A percentile compares a stretch with the other conserved stretches of the same genome.
These are phyloP conservation scores for Peromyscus californicus DNA, from an alignment of 2,113 vertebrate genomes.

Conservation along the genomic window DNA sequence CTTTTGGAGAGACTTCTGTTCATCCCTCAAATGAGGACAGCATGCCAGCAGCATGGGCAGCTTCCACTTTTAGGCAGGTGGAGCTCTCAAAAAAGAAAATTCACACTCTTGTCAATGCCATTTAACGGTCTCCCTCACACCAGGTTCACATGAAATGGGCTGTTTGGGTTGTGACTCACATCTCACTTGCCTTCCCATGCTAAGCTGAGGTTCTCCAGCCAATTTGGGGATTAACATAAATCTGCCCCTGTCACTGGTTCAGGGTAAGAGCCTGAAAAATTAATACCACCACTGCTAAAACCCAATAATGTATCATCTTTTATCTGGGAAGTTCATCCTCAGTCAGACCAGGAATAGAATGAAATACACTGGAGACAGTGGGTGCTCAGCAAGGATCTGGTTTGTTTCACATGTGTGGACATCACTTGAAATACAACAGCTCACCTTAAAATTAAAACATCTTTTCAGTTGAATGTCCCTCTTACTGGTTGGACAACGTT, in stretches of 20 bases:
- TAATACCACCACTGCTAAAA: constrained; percentile 47
- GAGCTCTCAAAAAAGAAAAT: constrained; percentile 76
- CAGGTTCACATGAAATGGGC: constrained; percentile 67
- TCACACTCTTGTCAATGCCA: constrained; percentile 79
- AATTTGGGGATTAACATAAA: constrained; percentile 77
- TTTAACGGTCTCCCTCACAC: constrained; percentile 78
- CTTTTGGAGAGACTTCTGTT: constrained; percentile 78
- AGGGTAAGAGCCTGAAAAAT: constrained; percentile 47
- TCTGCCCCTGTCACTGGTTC: constrained; percentile 59
- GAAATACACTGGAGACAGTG: constrained; percentile 33
- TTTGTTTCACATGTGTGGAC: constrained; percentile 31
- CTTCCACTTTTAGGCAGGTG: constrained; percentile 77
- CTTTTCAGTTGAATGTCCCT: constrained; percentile 25
- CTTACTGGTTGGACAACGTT: not conserved
- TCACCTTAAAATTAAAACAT: not conserved
- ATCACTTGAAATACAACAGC: not conserved
- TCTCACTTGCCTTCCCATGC: constrained; percentile 50
- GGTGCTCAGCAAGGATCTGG: constrained; percentile 43
- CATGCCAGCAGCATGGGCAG: constrained; percentile 64
- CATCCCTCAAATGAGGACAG: constrained; percentile 67
- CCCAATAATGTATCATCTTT: constrained; percentile 45
- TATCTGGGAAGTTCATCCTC: constrained; percentile 60
- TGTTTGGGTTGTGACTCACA: constrained; percentile 72
- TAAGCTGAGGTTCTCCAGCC: constrained; percentile 67
- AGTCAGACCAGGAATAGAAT: constrained; percentile 18